Base-by-base conservation (phyloP, 35 echinoderm and acorn worm species). In the Ophioderma brevispina region DNA sequence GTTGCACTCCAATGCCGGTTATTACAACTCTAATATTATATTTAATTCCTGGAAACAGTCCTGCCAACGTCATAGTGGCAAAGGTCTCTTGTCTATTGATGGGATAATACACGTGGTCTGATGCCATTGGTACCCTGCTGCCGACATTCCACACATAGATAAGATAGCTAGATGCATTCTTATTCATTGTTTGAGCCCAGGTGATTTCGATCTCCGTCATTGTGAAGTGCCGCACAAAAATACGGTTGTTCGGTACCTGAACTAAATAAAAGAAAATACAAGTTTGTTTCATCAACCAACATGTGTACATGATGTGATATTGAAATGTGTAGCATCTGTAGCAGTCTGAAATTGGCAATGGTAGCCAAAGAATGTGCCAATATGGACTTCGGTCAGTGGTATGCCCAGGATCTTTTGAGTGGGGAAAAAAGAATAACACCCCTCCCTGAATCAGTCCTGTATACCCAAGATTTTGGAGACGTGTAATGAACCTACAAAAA, bases 81-180 rank as follows among this genome's bases (percentile, higher is more conserved):
- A 95, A 91, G 31, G 84, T 87, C 32, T 92, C 89, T 23, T 36
- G 63, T 35, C 86, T 31, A 70, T 95, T 87, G 78, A 91, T 95
- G 25, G 37, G 52, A 30, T 92, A 90, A 32, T 95, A 95, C 30
- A 88, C 14, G 75, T 95, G 94, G 0, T 92, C 85, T 1, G 85
- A 95, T 13, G 94, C 89, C 75, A 81, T 64, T 55, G 94, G 94
- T 78, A 88, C 84, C 35, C 37, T 84, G n/a, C 64, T 41, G 19
- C 85, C 87, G 31, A 91, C 89, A 34, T 64, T 80, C 94, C 94
- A 95, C 25, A 82, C 64, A 64, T 95, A 95, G 40, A 95, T 92
- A 31, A 95, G 85, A 38, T 95, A 95, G 31, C 94, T 95, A 37
- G 94, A 95, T 40, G 89, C 94, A 25, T 81, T 76, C 35, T 31